Conservation (phyloP, 1,140 invertebrate genomes). For the Zelostemma sp. region DNA sequence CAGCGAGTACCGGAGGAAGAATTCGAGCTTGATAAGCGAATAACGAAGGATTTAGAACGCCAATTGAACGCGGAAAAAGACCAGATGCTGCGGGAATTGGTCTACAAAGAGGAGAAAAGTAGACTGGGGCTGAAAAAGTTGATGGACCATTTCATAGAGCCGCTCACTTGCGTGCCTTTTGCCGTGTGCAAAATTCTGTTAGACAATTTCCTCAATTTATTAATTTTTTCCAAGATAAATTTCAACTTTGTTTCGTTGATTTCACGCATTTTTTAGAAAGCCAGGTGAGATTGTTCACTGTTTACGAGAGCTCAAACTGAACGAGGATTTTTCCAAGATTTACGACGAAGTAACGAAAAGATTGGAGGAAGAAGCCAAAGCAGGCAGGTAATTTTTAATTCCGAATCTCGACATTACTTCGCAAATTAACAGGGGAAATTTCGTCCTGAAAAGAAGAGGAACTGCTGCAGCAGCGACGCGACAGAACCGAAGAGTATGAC, state of each 20-base stretch:
- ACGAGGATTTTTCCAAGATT: slow-evolving; percentile 71
- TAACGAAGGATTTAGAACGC: slow-evolving; percentile 74
- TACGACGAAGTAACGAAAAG: slow-evolving; percentile 72
- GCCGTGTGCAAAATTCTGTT: slow-evolving; percentile 71
- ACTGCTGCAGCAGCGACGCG: neutral
- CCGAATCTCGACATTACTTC: neutral
- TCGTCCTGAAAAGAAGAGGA: neutral
- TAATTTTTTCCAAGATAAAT: slow-evolving; percentile 16
- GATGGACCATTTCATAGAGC: slow-evolving; percentile 77
- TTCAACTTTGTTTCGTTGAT: slow-evolving; percentile 21
- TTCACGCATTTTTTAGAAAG: slow-evolving; percentile 41
- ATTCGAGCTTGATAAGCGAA: slow-evolving; percentile 75
- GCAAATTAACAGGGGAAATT: neutral
- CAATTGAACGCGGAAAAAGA: slow-evolving; percentile 74
- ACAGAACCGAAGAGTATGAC: neutral
- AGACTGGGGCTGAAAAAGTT: slow-evolving; percentile 80
- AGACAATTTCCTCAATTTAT: slow-evolving; percentile 12
- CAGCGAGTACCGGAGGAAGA: slow-evolving; percentile 73
- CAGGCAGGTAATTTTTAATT: slow-evolving; percentile 66
- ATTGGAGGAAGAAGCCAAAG: slow-evolving; percentile 69
- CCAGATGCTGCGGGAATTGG: slow-evolving; percentile 73
- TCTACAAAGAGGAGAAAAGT: slow-evolving; percentile 78
- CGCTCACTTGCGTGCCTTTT: slow-evolving; percentile 76
- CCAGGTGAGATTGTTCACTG: slow-evolving; percentile 71
- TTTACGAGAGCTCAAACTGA: slow-evolving; percentile 74